phyloP scores from a whole-genome alignment of 2,113 vertebrate genomes.

The Chionomys nivalis region DNA sequence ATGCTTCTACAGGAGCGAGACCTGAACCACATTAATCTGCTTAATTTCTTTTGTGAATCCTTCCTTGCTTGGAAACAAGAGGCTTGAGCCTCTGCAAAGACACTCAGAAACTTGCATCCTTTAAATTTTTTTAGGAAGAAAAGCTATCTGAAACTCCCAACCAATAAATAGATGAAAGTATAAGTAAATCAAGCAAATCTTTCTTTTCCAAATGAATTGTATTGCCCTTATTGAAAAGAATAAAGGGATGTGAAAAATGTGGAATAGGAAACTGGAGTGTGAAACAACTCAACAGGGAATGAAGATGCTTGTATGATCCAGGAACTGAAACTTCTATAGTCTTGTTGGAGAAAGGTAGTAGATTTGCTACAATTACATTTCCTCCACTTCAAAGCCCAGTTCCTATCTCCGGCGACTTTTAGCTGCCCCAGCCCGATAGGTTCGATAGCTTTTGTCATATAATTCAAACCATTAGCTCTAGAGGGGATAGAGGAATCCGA shows the following conservation, averaged over 20 bases:
- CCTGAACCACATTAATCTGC: conserved; percentile 64
- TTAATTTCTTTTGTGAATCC: conserved; percentile 73
- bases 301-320: conserved; percentile 32
- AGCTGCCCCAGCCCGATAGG: conserved; percentile 66
- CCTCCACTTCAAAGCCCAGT: conserved; percentile 66
- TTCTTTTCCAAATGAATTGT: conserved; percentile 49
- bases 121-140: conserved; percentile 31
- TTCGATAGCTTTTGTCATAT: conserved; percentile 48
- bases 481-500: neutral
- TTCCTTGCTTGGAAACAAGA: conserved; percentile 46
- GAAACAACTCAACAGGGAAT: conserved; percentile 45
- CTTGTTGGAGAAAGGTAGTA: conserved; percentile 29
- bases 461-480: conserved; percentile 54
- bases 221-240: conserved; percentile 33
- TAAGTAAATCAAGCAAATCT: conserved; percentile 36
- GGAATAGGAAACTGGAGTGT: neutral
- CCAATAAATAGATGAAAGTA: conserved; percentile 43
- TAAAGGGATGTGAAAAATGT: neutral
- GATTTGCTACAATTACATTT: conserved; percentile 65
- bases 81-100: neutral
- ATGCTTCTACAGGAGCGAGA: conserved; percentile 21
- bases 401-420: conserved; percentile 77
- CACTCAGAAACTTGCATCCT: neutral
- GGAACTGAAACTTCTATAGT: conserved; percentile 15
- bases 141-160: neutral